phyloP scores from a whole-genome alignment of 2,113 vertebrate species.

The Entelurus aequoreus region DNA sequence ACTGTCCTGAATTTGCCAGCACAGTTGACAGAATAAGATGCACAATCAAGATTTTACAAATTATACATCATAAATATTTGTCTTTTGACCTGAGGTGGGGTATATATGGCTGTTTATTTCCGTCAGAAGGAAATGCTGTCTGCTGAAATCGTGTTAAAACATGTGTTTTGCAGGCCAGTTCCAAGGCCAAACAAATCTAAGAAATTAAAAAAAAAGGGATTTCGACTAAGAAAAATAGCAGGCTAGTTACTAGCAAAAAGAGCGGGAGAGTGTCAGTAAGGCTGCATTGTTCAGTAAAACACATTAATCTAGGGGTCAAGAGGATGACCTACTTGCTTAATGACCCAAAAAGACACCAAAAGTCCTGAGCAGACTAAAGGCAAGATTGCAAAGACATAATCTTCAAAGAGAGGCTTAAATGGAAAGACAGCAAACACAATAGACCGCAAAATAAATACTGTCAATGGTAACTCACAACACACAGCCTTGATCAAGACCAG shows the following conservation, averaged over 20 bases:
- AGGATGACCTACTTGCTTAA: slow-evolving; percentile 25
- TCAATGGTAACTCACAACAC: slow-evolving; percentile 43
- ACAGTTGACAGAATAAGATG: slow-evolving; percentile 51
- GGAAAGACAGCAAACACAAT: slow-evolving; percentile 40
- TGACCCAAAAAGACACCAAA: slow-evolving; percentile 23
- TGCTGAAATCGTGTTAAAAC: slow-evolving; percentile 40
- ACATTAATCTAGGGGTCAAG: slow-evolving; percentile 10
- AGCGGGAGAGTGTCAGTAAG: slow-evolving; percentile 29
- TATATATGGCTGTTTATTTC: slow-evolving; percentile 51
- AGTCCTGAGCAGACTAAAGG: slow-evolving; percentile 46
- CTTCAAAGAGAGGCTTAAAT: slow-evolving; percentile 31
- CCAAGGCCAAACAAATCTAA: slow-evolving; percentile 12
- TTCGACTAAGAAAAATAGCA: slow-evolving; percentile 18
- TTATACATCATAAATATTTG: slow-evolving; percentile 15
- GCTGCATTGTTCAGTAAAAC: slow-evolving; percentile 39
- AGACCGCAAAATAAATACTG: slow-evolving; percentile 51
- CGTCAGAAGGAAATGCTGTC: slow-evolving; percentile 27
- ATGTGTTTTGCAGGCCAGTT: slow-evolving; percentile 16
- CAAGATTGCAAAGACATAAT: slow-evolving; percentile 42
- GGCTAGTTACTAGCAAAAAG: slow-evolving; percentile 22
- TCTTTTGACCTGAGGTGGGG: slow-evolving; percentile 53
- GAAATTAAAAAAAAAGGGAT: not conserved
- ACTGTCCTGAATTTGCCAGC: slow-evolving; percentile 45
- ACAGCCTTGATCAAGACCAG: slow-evolving; percentile 33
- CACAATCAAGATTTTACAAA: slow-evolving; percentile 24